Conservation (phyloP, 2,113 vertebrate species). For the Cairina moschata region DNA sequence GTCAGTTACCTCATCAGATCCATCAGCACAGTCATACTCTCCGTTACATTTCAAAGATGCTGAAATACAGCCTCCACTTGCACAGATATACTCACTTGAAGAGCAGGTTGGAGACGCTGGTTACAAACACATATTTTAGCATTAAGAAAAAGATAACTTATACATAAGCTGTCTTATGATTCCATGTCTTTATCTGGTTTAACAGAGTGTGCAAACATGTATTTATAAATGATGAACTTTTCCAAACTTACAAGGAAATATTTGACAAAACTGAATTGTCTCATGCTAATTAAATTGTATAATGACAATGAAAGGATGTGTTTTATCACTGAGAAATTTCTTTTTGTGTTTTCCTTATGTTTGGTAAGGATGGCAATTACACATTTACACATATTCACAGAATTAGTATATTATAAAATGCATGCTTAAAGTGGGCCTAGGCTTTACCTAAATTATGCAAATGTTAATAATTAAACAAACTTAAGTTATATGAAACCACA, state of each 20-base stretch:
- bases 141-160: not conserved
- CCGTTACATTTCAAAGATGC: constrained; percentile 93
- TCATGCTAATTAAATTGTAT: not conserved
- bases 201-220: not conserved
- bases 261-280: not conserved
- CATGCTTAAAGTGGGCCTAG: not conserved
- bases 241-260: accelerated
- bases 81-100: constrained; percentile 92
- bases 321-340: not conserved
- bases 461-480: not conserved
- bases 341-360: not conserved
- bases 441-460: not conserved
- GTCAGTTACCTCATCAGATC: constrained; percentile 93
- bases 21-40: constrained; percentile 92
- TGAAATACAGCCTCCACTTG: constrained; percentile 89
- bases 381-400: not conserved
- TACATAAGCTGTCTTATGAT: not conserved
- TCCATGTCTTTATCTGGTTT: not conserved
- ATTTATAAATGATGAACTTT: not conserved
- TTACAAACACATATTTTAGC: constrained; percentile 62
- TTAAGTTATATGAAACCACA: not conserved
- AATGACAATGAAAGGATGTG: not conserved
- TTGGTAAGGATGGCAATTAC: not conserved
- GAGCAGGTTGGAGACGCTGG: constrained; percentile 91
- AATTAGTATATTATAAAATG: accelerated